A percentile compares a stretch with the other conserved stretches of the same genome.
Conservation (phyloP, 2,113 vertebrate species). For the Cynocephalus volans region DNA sequence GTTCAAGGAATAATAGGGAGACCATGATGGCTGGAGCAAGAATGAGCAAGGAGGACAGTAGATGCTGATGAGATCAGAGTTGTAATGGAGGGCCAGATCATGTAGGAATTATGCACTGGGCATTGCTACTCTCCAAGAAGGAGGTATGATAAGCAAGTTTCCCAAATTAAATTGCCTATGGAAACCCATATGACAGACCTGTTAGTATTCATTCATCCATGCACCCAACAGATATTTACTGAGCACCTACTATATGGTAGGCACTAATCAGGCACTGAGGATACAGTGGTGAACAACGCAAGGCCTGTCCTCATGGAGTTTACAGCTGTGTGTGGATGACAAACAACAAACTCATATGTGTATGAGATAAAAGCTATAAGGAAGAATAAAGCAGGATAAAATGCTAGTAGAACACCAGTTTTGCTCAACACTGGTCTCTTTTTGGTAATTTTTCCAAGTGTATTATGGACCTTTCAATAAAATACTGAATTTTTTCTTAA, state of each 20-base stretch:
- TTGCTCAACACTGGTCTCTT: not conserved
- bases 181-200: not conserved
- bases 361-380: not conserved
- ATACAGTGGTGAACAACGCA: not conserved
- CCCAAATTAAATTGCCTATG: not conserved
- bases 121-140: not conserved
- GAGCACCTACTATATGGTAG: not conserved
- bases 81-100: not conserved
- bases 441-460: not conserved
- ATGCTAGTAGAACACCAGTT: not conserved
- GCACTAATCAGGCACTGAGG: not conserved
- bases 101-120: not conserved
- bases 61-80: not conserved
- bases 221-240: not conserved
- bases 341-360: not conserved
- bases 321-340: not conserved
- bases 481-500: constrained; percentile 22
- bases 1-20: not conserved
- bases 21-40: not conserved
- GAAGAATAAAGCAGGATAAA: not conserved
- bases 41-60: not conserved
- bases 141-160: not conserved
- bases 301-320: not conserved
- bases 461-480: not conserved
- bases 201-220: not conserved